These are phyloP conservation scores for Aythya baeri DNA, from an alignment of 2,113 vertebrate genomes.

Conservation along the genomic window DNA sequence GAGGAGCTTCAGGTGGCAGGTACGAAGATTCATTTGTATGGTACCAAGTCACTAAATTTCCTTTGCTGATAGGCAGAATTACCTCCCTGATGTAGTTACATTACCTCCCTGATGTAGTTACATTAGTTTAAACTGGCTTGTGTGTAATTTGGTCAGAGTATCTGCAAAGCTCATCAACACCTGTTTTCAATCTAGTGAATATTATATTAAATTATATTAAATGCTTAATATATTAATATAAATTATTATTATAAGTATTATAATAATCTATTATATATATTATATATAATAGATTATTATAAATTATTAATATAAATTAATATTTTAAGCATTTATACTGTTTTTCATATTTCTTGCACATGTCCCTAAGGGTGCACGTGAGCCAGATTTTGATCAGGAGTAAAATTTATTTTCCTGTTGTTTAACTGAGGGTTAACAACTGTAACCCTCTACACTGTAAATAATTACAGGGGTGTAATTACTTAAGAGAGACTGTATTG, in stretches of 20 bases:
- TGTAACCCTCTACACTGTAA: too few relatives aligned
- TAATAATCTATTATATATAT: too few relatives aligned
- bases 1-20: not conserved
- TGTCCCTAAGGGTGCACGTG: accelerated
- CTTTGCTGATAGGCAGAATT: not conserved
- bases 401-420: not conserved
- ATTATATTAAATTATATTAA: too few relatives aligned
- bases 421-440: not conserved
- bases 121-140: not conserved
- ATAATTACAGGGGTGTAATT: not conserved
- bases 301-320: not conserved
- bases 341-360: not conserved
- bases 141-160: not conserved
- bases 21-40: accelerated
- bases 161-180: not conserved
- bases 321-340: not conserved
- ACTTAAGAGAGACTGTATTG: not conserved
- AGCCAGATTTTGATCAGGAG: not conserved
- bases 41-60: not conserved
- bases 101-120: not conserved
- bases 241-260: too few relatives aligned
- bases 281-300: too few relatives aligned
- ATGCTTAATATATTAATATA: too few relatives aligned
- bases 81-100: not conserved
- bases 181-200: not conserved